Evolutionary conservation across 2,888 invertebrate genomes (phyloP), one percentile per base, ranked within the genome.

Genomic region (Diabrotica balteata): DNA sequence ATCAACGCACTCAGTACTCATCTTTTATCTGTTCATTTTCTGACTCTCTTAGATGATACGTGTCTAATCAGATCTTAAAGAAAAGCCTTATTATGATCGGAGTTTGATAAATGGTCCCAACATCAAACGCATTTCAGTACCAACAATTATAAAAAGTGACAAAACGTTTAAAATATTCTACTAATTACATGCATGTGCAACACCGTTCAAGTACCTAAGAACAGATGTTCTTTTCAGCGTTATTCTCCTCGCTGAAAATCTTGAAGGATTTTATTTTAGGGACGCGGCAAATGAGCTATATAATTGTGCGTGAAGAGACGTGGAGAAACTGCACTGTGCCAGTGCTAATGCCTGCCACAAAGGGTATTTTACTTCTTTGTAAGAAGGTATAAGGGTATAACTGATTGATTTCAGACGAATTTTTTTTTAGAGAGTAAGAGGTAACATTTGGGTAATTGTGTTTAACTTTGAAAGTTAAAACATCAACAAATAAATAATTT

Each of bases 251-350:
- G 73, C 77, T 68, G 67, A 70, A 71, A 71, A 69, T 67, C 71
- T 59, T 46, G 47, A 68, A 76, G 76, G 71, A 77, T 78, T 76
- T 79, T 79, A 78, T 77, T 79, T 79, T 77, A 76, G 75, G 75
- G 61, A 63, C 59, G 69, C 72, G 74, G 76, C 78, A 77, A 80
- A 80, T 79, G 78, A 76, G 73, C 79, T 77, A 77, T 80, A 81
- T 81, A 80, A 81, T 81, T 80, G 79, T 76, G 72, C 78, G 57
- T 68, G 63, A 50, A 50, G 55, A 57, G 49, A 55, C 49, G 8
- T 22, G 11, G 32, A 54, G 42, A 47, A 54, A 63, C 49, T 63
- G 63, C 63, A 63, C 63, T 10, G 43, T 32, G 32, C 1, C 4
- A 32, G 32, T 2, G 32, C 4, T 32, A 2, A 32, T 32, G 32